Evolutionary conservation across 2,113 vertebrate genomes (phyloP), one percentile per base, ranked within the genome.

Genomic region (Pionites leucogaster): DNA sequence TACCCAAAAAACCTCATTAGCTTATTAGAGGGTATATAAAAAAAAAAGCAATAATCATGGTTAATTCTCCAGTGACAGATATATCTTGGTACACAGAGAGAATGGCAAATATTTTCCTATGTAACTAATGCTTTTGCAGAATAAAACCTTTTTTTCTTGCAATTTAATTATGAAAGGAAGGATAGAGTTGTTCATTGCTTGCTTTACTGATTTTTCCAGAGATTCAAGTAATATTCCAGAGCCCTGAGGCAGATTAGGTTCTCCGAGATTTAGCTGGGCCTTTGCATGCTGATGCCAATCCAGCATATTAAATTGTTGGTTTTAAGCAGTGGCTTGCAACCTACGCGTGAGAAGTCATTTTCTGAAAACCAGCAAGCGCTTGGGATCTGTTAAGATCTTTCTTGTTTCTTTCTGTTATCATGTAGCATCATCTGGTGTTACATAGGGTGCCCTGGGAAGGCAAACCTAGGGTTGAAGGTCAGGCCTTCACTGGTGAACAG

Each of bases 341-440:
- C 14, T 39, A 20, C 0, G 3, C 47, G 12, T 41, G 25, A 82
- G 69, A 79, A 90, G 37, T 25, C 6, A 50, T 82, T 90, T 83
- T 33, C 55, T 72, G 41, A 88, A 89, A 84, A 70, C 42, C 47
- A 50, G 50, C 24, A 64, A 79, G 63, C 57, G 39, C 53, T 69
- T 85, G 76, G 22, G 72, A 33, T 33, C 53, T 67, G 25, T 91
- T 82, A 82, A 86, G 64, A 55, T 39, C 39, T 67, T 86, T 78
- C 52, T 84, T 81, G n/a, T 46, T 92, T 81, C 46, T 44, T 95
- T 88, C 80, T 57, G 35, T 41, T 88, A 59, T 83, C 76, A 19
- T 76, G 35, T 92, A 64, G 88, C 83, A 89, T 92, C 74, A 82
- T 91, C 88, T 89, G 69, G 44, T 82, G 72, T 93, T 62, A 59